phyloP scores from a whole-genome alignment of 2,888 invertebrate species.

The Altica lythri region DNA sequence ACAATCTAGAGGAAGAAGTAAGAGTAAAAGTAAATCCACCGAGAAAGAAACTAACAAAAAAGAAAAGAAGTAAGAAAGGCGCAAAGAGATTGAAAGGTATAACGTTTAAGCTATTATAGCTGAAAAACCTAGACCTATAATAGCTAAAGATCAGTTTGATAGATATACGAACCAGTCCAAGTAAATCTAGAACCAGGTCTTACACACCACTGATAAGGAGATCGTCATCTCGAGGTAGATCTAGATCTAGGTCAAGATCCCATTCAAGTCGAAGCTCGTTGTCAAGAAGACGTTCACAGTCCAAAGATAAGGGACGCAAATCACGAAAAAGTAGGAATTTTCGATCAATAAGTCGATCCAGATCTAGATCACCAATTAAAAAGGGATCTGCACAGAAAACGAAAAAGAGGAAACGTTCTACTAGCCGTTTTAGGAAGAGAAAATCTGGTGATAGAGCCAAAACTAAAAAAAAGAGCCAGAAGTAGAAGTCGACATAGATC shows the following conservation, averaged over 20 bases:
- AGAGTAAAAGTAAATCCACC: slow-evolving; percentile 47
- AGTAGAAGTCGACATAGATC: slow-evolving; percentile 53
- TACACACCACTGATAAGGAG: slow-evolving; percentile 45
- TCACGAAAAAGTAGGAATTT: slow-evolving; percentile 37
- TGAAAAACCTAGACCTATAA: slow-evolving; percentile 63
- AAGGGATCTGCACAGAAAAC: slow-evolving; percentile 36
- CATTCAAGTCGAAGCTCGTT: slow-evolving; percentile 38
- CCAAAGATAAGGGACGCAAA: slow-evolving; percentile 43
- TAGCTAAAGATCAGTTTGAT: slow-evolving; percentile 74
- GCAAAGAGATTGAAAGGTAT: slow-evolving; percentile 81
- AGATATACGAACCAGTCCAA: slow-evolving; percentile 61
- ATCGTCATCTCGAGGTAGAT: slow-evolving; percentile 44
- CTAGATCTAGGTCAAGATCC: slow-evolving; percentile 44
- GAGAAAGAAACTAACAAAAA: slow-evolving; percentile 47
- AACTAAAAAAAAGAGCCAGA: slow-evolving; percentile 44
- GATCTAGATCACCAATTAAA: slow-evolving; percentile 39
- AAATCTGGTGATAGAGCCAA: slow-evolving; percentile 53
- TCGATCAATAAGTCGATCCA: slow-evolving; percentile 45
- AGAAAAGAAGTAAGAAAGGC: slow-evolving; percentile 63
- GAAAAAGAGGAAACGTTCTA: slow-evolving; percentile 49
- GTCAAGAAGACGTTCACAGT: slow-evolving; percentile 42
- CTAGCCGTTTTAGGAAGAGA: slow-evolving; percentile 50
- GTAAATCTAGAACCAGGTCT: slow-evolving; percentile 44
- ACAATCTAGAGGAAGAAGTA: slow-evolving; percentile 53
- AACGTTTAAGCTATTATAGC: slow-evolving; percentile 80